Evolutionary conservation across 2,113 vertebrate genomes (phyloP), one percentile per base, ranked within the genome.

Genomic region (Emydocephalus ijimae): DNA sequence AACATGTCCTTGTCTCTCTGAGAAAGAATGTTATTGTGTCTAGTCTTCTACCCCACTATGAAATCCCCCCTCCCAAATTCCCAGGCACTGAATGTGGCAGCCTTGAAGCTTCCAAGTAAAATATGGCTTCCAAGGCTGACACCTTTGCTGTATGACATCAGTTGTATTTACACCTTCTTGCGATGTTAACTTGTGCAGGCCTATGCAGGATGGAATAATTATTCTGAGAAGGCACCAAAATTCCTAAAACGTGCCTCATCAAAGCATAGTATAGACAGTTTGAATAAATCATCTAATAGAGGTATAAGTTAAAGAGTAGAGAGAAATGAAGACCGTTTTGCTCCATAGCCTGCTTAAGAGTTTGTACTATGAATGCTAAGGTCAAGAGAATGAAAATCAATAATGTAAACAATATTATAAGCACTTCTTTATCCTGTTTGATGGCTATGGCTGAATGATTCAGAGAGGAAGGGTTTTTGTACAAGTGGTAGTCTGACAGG

Each of bases 371-470:
- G 56, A 87, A 91, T 64, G 56, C 85, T 87, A 92, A 87, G 64
- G 45, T 26, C 12, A 11, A 10, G 4, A 61, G 85, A 92, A 92
- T 87, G 29, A 64, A 91, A 88, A 92, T 91, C 91, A 91, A 91
- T 88, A 88, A 52, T 7, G 10, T 64, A 91, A 92, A 87, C 85
- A 64, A 64, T 88, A 64, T 88, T 64, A 92, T 8, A 64, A 86
- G 48, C 45, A 4, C 5, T 85, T 64, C 11, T 92, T 64, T 12
- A 34, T 88, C 18, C 9, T 87, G 26, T 26, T 87, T 52, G 85
- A 91, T 15, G 57, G 56, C 56, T 14, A 23, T 20, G 15, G 26
- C 18, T 61, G 56, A 34, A 9, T 54, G 52, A 18, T 29, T 87
- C 8, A 1, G 55, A 86, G 56, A 50, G 3, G 15, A 50, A 14